A percentile compares a stretch with the other conserved stretches of the same genome.
These are phyloP conservation scores for Drosophila varians DNA, from an alignment of 1,140 invertebrate genomes.

Conservation along the genomic window DNA sequence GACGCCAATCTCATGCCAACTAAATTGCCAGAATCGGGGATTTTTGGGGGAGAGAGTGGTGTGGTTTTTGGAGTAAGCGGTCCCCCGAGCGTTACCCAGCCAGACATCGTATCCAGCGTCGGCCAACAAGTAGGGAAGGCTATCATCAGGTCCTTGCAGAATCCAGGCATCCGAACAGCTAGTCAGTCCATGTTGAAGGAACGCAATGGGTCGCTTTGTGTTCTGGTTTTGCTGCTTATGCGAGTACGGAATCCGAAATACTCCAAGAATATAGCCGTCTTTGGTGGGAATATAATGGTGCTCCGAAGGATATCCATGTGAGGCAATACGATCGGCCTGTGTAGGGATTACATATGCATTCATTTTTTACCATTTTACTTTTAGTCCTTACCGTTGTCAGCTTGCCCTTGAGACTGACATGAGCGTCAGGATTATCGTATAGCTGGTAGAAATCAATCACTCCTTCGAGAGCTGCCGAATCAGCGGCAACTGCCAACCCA, in stretches of 20 bases:
- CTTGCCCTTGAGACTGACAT: conserved; percentile 26
- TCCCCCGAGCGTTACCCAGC: conserved; percentile 85
- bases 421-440: conserved; percentile 58
- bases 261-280: conserved; percentile 85
- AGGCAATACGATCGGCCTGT: conserved; percentile 54
- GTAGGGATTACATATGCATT: neutral
- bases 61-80: conserved; percentile 84
- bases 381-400: conserved; percentile 41
- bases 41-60: conserved; percentile 83
- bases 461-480: conserved; percentile 21
- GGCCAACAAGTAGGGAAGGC: conserved; percentile 85
- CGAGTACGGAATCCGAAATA: conserved; percentile 84
- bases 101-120: conserved; percentile 89
- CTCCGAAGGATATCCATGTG: conserved; percentile 85
- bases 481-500: neutral
- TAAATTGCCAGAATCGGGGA: conserved; percentile 86
- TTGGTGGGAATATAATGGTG: conserved; percentile 83
- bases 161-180: conserved; percentile 90
- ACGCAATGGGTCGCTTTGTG: conserved; percentile 84
- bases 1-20: conserved; percentile 88
- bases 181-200: conserved; percentile 90
- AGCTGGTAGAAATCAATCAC: conserved; percentile 60
- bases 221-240: conserved; percentile 53
- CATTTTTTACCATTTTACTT: neutral
- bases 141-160: conserved; percentile 86